Evolutionary conservation across 2,888 invertebrate species (phyloP), one percentile per base, ranked within the genome.

Genomic region (Trissonchulus sp.): DNA sequence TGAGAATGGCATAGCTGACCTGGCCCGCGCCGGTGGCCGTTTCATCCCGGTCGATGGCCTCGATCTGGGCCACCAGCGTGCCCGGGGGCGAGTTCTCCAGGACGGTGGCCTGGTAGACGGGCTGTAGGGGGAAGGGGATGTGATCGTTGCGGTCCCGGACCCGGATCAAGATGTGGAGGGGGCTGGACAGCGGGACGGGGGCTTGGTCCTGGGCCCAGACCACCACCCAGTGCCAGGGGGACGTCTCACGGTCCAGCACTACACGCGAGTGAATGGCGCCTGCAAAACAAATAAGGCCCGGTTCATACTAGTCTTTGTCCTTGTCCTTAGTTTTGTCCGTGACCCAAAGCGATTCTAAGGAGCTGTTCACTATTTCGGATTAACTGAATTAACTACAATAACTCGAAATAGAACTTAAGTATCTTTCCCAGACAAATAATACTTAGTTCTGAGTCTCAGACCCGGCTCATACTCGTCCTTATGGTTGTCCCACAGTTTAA

Each of bases 101-200:
- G 77, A 97, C 90, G 37, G 88, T 88, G 1, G 92, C 91, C 84
- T 90, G 90, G 87, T 96, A 97, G 77, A 92, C 90, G 23, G 97
- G 93, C 81, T 90, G 90, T 81, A 89, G 89, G 78, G 95, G 93
- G 86, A 94, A 88, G 74, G 98, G 98, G 65, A 91, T 90, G 88
- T 96, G 93, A 88, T 99, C 98, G 87, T 98, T 98, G 83, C 86
- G 92, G 87, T 98, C 94, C 80, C 90, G 87, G 79, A 98, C 91
- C 68, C 79, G 76, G 62, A 83, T 79, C 77, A 90, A 93, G 68
- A 93, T 90, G 89, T 94, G 92, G 23, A 93, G 89, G 83, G 92
- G 91, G 62, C 93, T 89, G 83, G 90, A 91, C 23, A 92, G 88
- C 1, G 94, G 93, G 35, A 93, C 92, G 30, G 93, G 90, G 0